Percentiles rank a stretch among this genome's conserved stretches.
Evolutionary conservation across 2,888 invertebrate species (phyloP).

Genomic region (Oxycera nigricornis): DNA sequence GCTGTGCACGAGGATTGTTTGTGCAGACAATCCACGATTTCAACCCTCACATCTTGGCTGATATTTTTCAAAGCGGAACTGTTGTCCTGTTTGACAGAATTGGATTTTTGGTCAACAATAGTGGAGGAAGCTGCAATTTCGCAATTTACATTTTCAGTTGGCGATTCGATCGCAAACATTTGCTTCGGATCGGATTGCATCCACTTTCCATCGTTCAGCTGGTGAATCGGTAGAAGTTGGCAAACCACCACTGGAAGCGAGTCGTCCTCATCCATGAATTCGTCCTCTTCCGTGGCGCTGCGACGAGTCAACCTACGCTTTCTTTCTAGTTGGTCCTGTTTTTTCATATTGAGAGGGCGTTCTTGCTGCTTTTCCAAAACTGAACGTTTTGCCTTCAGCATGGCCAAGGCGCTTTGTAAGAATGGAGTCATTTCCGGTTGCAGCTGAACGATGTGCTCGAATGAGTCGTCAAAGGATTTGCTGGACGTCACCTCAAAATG

Average conservation of each 20-base stretch:
- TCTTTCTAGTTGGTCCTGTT: not conserved
- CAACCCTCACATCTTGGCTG: not conserved
- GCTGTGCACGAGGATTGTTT: not conserved
- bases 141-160: not conserved
- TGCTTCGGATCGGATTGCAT: not conserved
- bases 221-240: slow-evolving; percentile 28
- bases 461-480: slow-evolving; percentile 41
- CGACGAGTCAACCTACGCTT: too few species aligned
- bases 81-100: not conserved
- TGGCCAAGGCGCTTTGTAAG: slow-evolving; percentile 36
- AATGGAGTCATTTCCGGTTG: slow-evolving; percentile 37
- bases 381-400: slow-evolving; percentile 4
- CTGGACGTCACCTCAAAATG: slow-evolving; percentile 33
- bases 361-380: slow-evolving; percentile 6
- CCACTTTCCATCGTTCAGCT: slow-evolving; percentile 20
- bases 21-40: not conserved
- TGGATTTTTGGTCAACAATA: not conserved
- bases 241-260: slow-evolving; percentile 29
- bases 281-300: slow-evolving; percentile 22
- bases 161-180: not conserved
- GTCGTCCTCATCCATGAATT: not conserved
- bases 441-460: slow-evolving; percentile 40
- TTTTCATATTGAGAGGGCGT: not conserved
- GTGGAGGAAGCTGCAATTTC: not conserved
- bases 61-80: not conserved